Evolutionary conservation across 2,113 vertebrate species (phyloP).

Genomic region (Nycticebus coucang): DNA sequence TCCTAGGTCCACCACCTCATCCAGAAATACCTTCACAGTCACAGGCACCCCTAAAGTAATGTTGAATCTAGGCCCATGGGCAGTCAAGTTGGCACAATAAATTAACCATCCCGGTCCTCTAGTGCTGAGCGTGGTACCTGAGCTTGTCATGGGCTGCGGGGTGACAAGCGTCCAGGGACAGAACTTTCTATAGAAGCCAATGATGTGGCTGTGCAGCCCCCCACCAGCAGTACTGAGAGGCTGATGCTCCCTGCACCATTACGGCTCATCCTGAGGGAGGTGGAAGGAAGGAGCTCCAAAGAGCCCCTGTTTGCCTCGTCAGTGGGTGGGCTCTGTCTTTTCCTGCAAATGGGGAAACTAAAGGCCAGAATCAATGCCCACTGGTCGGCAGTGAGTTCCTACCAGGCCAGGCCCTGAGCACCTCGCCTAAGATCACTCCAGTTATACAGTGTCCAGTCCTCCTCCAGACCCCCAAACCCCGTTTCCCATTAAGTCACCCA

Average conservation of each 20-base stretch:
- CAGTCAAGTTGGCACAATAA: neutral
- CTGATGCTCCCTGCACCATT: neutral
- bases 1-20: neutral
- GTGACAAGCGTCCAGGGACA: too few relatives aligned
- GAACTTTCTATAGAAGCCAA: neutral
- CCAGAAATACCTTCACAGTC: neutral
- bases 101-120: neutral
- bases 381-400: rapidly evolving
- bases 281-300: neutral
- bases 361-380: rapidly evolving
- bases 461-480: rapidly evolving
- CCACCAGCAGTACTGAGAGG: neutral
- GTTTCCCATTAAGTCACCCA: rapidly evolving
- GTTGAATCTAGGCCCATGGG: neutral
- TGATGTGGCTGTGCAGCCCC: too few relatives aligned
- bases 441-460: neutral
- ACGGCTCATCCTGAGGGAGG: neutral
- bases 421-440: neutral
- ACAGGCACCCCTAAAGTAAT: neutral
- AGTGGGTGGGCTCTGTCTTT: neutral
- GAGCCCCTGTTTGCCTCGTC: neutral
- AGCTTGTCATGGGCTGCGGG: neutral
- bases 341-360: neutral
- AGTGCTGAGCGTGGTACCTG: rapidly evolving
- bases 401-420: rapidly evolving